Conservation (phyloP, 1,140 invertebrate species). For the Tribolium madens region DNA sequence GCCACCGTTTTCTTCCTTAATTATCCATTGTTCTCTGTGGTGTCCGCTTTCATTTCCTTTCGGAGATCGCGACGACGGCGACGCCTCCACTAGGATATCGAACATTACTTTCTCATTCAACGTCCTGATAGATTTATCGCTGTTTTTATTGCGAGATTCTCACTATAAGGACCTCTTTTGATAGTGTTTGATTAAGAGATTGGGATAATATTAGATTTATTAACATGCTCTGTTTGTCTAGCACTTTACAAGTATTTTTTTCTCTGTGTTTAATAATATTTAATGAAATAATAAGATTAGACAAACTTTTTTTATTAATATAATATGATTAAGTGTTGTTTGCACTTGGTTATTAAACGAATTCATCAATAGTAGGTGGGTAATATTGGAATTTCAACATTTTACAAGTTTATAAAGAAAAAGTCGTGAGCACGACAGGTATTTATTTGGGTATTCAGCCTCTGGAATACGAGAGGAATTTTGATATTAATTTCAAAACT, state of each 20-base stretch:
- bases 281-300: too few species aligned
- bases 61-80: neutral
- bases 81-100: neutral
- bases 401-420: neutral
- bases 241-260: neutral
- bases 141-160: neutral
- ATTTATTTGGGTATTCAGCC: neutral
- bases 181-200: neutral
- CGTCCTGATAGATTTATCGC: neutral
- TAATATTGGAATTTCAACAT: neutral
- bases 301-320: too few species aligned
- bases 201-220: neutral
- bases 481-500: neutral
- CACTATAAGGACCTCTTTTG: neutral
- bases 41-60: neutral
- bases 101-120: neutral
- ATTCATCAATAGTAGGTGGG: neutral
- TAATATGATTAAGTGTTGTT: too few species aligned
- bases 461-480: neutral
- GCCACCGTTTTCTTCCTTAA: neutral
- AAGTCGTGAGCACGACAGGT: neutral
- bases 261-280: too few species aligned
- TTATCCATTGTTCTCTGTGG: neutral
- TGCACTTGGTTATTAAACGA: neutral
- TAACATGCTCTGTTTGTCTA: neutral